Evolutionary conservation across 2,888 invertebrate genomes (phyloP), one percentile per base, ranked within the genome.

Genomic region (Pedicia rivosa): DNA sequence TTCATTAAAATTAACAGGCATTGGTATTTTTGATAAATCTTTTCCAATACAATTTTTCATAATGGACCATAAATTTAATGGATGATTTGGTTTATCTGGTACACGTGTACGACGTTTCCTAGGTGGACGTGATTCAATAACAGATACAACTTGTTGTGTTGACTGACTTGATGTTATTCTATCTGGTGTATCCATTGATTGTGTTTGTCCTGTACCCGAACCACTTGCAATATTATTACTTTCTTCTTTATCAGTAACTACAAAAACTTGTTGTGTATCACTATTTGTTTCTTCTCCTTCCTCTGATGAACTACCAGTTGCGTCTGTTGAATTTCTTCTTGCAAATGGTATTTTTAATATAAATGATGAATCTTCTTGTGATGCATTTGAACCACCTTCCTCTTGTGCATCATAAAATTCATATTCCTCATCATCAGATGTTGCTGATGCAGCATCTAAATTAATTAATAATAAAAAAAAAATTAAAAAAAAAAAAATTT

Each of bases 41-140:
- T 97, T 97, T 44, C 97, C 97, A 56, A 99, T 98, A 59, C 97
- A 98, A 63, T 98, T 99, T 62, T 97, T 97, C 92, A 99, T 95
- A 51, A 99, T 95, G 49, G 90, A 90, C 98, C 98, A 98, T 35
- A 98, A 66, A 56, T 88, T 97, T 28, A 98, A 72, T 38, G 94
- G 92, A 63, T 87, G 84, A 63, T 90, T 80, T 32, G 92, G 92
- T 59, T 91, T 88, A 47, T 91, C 88, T 6, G 92, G 87, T 37
- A 98, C 86, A 39, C 76, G 67, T 38, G 65, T 71, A 39, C 97
- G 73, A 38, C 95, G 72, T 49, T 69, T n/a, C n/a, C n/a, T n/a
- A n/a, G n/a, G n/a, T n/a, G n/a, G n/a, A n/a, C n/a, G n/a, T n/a
- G n/a, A n/a, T n/a, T n/a, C n/a, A n/a, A n/a, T n/a, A n/a, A n/a